These are phyloP conservation scores for Helicoverpa assulta DNA, from an alignment of 2,888 invertebrate genomes.

Conservation along the genomic window DNA sequence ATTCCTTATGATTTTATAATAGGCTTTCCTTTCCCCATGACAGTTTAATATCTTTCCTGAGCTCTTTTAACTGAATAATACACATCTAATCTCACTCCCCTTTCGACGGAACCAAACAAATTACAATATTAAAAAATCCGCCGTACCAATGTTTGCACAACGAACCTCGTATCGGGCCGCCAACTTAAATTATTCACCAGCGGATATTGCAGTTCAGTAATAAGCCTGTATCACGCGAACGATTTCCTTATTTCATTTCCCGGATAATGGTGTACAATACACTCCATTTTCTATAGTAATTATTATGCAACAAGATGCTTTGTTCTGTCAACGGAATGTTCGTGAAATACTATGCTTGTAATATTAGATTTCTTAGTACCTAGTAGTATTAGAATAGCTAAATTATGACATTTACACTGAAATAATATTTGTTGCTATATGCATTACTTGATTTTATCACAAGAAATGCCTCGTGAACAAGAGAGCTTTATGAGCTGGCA, in stretches of 20 bases:
- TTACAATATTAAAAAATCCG: constrained; percentile 46
- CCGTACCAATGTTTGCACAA: constrained; percentile 37
- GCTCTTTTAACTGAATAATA: constrained; percentile 24
- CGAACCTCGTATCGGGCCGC: constrained; percentile 33
- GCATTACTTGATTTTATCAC: not conserved
- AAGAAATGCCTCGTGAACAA: not conserved
- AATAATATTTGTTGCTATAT: not conserved
- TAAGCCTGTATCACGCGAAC: constrained; percentile 65
- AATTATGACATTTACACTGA: not conserved
- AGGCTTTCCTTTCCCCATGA: not conserved
- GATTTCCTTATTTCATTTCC: constrained; percentile 65
- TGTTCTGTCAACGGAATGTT: constrained; percentile 13
- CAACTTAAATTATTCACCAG: constrained; percentile 62
- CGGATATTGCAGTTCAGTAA: constrained; percentile 69
- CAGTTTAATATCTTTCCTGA: not conserved
- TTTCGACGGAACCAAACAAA: constrained; percentile 30
- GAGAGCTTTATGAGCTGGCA: not conserved
- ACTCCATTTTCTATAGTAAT: constrained; percentile 35
- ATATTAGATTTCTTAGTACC: constrained; percentile 11
- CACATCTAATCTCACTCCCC: not conserved
- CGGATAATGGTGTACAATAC: constrained; percentile 31
- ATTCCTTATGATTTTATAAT: not conserved
- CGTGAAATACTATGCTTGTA: not conserved
- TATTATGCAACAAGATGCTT: constrained; percentile 8
- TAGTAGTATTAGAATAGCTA: not conserved